Base-by-base conservation (phyloP, 2,888 invertebrate species). In the Drosophila lutescens region DNA sequence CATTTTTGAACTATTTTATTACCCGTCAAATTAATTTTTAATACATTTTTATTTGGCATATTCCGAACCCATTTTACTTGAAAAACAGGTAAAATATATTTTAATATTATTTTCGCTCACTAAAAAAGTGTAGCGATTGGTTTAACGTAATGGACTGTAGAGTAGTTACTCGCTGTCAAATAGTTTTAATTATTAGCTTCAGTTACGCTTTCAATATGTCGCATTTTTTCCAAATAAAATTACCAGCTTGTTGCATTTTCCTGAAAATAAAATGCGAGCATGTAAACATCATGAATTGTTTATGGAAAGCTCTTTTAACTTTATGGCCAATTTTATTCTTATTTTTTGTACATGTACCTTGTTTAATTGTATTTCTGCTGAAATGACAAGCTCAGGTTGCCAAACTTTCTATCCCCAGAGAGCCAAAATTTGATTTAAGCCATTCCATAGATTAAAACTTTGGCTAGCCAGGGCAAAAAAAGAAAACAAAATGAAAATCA, bases 361-460 rank as follows among this genome's bases (percentile, higher is more conserved):
- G 8, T 17, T 38, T 65, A 44, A 38, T 32, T 53, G 23, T 17
- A 34, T 54, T 46, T 8, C 17, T 34, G 40, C 2, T 66, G 53
- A 53, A 54, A 66, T 66, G 65, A 66, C 54, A 65, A 32, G 38
- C 46, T 46, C 40, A 34, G 66, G 46, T 17, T 47, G 38, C 6
- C 4, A 54, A 66, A 66, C 32, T 66, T 46, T 20, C 38, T 54
- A 32, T 44, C 5, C 7, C 46, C 46, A 46, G 46, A 9, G 26
- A 65, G 40, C 44, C 12, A 3, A 51, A 65, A 40, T 66, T 53
- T 46, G 46, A 66, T 62, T 60, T 60, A 60, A 61, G 61, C 63
- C 62, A 66, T 66, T 66, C 5, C 47, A 34, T 47, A 47, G 68
- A 67, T 66, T 67, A 66, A 55, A 66, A 66, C 68, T 66, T 66